Conservation (phyloP, 37 sponge, comb jelly and placozoan species). For the Crambe crambe region DNA sequence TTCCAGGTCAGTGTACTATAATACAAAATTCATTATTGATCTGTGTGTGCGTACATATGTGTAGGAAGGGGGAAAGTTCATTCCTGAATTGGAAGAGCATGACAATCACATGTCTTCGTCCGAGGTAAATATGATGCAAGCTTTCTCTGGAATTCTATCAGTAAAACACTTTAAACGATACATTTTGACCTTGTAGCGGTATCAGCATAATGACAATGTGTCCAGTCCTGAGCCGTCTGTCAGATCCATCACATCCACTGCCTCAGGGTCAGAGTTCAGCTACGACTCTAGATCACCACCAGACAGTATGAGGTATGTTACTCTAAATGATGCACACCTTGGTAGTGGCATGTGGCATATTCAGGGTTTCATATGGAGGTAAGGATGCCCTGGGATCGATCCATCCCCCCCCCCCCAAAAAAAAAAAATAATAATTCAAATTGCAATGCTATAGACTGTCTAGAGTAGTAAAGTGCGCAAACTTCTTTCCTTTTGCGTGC, state of each 20-base stretch:
- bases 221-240: conserved; percentile 32
- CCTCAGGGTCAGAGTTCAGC: conserved; percentile 39
- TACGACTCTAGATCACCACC: conserved; percentile 55
- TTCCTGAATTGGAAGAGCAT: conserved; percentile 67
- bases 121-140: conserved; percentile 2
- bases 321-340: not conserved
- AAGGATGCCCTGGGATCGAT: too few relatives aligned
- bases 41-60: not conserved
- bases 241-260: conserved; percentile 40
- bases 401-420: too few relatives aligned
- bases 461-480: not conserved
- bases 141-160: too few relatives aligned
- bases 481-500: not conserved
- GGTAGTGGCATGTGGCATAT: not conserved
- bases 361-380: not conserved
- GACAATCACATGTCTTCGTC: not conserved
- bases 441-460: not conserved
- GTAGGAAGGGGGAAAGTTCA: conserved; percentile 79
- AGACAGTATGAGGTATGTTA: conserved; percentile 41
- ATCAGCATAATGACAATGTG: not conserved
- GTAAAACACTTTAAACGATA: too few relatives aligned
- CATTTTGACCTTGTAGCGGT: conserved; percentile 1
- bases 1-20: conserved; percentile 18
- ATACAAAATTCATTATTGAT: not conserved
- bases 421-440: not conserved